Evolutionary conservation across 1,140 invertebrate genomes (phyloP), one percentile per base, ranked within the genome.

Genomic region (Saxidomus purpurata): DNA sequence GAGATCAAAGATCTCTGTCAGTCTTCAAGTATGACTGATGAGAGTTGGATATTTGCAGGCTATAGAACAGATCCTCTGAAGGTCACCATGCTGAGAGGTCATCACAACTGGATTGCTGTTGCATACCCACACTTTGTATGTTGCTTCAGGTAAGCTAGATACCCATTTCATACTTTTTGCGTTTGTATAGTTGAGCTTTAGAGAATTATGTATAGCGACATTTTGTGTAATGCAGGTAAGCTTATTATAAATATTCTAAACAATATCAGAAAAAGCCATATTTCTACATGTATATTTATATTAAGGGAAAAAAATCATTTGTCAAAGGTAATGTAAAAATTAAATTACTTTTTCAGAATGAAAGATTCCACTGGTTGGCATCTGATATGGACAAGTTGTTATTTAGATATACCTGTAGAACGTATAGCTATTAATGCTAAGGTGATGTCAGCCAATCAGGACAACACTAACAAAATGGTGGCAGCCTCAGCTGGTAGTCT

Each of bases 361-460:
- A 99, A 99, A 96, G 99, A 99, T 95, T 98, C 98, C 0, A 98
- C 97, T 92, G 99, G 99, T 15, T 99, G 99, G 99, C 98, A 99
- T 93, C 97, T 98, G 91, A 97, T 98, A 9, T 99, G 99, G 96
- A 98, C 98, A 47, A 99, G 98, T 93, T 98, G 98, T 0, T 97
- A 98, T 91, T 98, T 99, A 93, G 98, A 99, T 90, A 97, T 97
- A 15, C 97, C 97, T 25, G 98, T 99, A 91, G 98, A 99, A 94
- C 96, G 98, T 76, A 97, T 99, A 89, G 98, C 99, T 3, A 97
- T 99, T 84, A 99, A 99, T 96, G 98, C 98, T 0, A 99, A 99
- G 96, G 98, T 99, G 93, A 97, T 97, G 28, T 94, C 94, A 77
- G 92, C 95, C 22, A 94, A 94, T 82, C 94, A 95, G 77, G 96